Evolutionary conservation across 1,140 invertebrate species (phyloP), one percentile per base, ranked within the genome.

Genomic region (Aphaenogaster ashmeadi): DNA sequence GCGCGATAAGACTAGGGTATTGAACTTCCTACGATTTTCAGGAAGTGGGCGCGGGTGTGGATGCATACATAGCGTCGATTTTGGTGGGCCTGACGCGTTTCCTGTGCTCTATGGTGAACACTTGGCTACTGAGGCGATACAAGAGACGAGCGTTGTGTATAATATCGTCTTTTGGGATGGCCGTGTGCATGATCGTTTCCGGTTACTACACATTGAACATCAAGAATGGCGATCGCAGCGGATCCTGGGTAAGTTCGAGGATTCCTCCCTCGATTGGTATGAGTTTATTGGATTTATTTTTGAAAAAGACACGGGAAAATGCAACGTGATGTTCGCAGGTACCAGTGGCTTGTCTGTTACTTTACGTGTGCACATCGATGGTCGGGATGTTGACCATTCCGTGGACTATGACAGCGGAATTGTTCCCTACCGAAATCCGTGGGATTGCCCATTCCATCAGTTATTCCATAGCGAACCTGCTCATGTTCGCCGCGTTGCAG

Each of bases 41-140:
- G 94, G 95, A 96, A 88, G 95, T 96, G 13, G 95, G 95, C 3
- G 94, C 94, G 33, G 93, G 92, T 0, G 91, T 97, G 0, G 92
- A 97, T 84, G 92, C 95, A 0, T 96, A 96, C 77, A 52, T 96
- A 0, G 95, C 96, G 3, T 96, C 97, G 4, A 96, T 97, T 56
- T 92, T 97, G 7, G 95, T 98, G 64, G 97, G 97, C 15, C 87
- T 96, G 0, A 96, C 97, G 0, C 96, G 97, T 69, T 96, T 98
- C 66, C 66, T 97, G 11, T 96, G 96, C 90, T 96, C 96, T 13
- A 94, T 96, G 90, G 91, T 96, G 1, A 96, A 96, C 71, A 96
- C 96, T 2, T 96, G 94, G 91, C 89, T 97, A 74, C 88, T 97
- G 7, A 94, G 95, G 64, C 93, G 94, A 18, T 97, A 94, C 87